Percentiles rank a stretch among this genome's conserved stretches.
These are phyloP conservation scores for Acromyrmex charruanus DNA, from an alignment of 1,140 invertebrate genomes.

Conservation along the genomic window DNA sequence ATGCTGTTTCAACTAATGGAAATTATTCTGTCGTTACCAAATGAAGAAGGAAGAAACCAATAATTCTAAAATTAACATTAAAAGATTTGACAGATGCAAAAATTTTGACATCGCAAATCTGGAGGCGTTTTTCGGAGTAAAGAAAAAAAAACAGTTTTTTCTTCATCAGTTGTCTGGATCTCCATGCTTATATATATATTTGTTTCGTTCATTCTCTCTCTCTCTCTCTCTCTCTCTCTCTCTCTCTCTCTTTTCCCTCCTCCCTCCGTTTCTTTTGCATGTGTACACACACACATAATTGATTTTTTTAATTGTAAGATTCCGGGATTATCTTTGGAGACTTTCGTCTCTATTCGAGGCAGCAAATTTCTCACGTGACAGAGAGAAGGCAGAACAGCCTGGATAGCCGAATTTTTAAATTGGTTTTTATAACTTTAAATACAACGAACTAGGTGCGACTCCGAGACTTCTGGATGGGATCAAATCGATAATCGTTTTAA, in stretches of 20 bases:
- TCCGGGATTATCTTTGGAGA: constrained; percentile 78
- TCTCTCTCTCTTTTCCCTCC: background rate
- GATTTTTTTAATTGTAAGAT: constrained; percentile 84
- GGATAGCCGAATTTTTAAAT: constrained; percentile 82
- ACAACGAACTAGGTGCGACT: constrained; percentile 61
- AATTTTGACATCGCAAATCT: background rate
- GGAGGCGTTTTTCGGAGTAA: background rate
- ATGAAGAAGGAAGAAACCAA: constrained; percentile 53
- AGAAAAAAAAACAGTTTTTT: constrained; percentile 77
- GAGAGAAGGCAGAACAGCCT: background rate
- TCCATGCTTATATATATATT: too few relatives aligned
- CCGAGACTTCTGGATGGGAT: constrained; percentile 68
- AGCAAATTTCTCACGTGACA: constrained; percentile 22
- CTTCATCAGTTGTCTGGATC: constrained; percentile 75
- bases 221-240: background rate
- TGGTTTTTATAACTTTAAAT: constrained; percentile 85
- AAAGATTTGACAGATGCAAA: constrained; percentile 25
- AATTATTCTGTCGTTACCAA: too few relatives aligned
- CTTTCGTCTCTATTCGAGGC: constrained; percentile 53
- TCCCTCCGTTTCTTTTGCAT: too few relatives aligned
- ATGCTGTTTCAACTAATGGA: too few relatives aligned
- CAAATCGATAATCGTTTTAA: constrained; percentile 80
- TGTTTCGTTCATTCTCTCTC: background rate
- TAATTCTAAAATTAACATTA: background rate
- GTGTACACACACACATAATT: constrained; percentile 74